Base-by-base conservation (phyloP, 2,888 invertebrate genomes). In the Oxycera nigricornis region DNA sequence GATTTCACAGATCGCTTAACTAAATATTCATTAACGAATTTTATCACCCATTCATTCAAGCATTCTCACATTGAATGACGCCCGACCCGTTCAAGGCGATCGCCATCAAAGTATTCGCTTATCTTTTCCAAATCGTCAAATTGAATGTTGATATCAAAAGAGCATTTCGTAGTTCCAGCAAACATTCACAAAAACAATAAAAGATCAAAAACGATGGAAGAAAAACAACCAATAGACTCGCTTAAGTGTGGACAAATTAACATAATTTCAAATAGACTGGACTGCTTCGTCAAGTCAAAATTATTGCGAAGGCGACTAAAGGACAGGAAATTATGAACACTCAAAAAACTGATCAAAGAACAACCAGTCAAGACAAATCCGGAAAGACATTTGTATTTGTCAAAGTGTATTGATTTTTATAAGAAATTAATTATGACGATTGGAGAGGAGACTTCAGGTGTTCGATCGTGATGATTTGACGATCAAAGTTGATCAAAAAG, bases 211-310 rank as follows among this genome's bases (percentile, higher is more conserved):
- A 35, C 52, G 30, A 7, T 24, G 39, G 61, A 73, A 67, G 41
- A 65, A 46, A 62, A 62, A 62, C 11, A 67, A 39, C 24, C 24
- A 46, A 41, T 11, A n/a, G 70, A 24, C 55, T 14, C 70, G 70
- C 31, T 70, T 55, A 70, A 70, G 74, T 76, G 76, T 73, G 74
- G 74, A 76, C 74, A 76, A 76, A 76, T 76, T 76, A 74, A 74
- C 76, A 76, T 76, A 76, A 76, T 72, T 73, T 70, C 68, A 67
- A 76, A 74, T 76, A 68, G 74, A 74, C 74, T 41, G 76, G 67
- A 52, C 74, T 73, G 74, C 73, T 35, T 68, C 67, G 50, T 31
- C 72, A 30, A 61, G 55, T 68, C 57, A 73, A 74, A 72, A n/a
- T n/a, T n/a, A n/a, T n/a, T 57, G 57, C 24, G 70, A 70, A 70